A percentile compares a stretch with the other conserved stretches of the same genome.
Evolutionary conservation across 2,797 vertebrate genomes (phyloP).

Genomic region (Octomys mimax): DNA sequence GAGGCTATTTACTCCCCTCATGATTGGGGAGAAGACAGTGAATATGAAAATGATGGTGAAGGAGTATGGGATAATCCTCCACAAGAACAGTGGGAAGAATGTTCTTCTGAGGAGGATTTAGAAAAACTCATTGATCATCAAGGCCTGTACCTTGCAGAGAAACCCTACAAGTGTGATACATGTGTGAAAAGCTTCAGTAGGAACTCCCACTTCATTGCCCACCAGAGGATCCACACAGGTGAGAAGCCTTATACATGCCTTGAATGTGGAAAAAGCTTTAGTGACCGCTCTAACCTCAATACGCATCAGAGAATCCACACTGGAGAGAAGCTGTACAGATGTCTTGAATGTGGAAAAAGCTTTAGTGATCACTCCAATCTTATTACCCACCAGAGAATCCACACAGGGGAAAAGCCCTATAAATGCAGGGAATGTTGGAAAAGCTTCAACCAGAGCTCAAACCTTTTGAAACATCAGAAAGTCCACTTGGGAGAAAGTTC

Average conservation of each 20-base stretch:
- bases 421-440: conserved; percentile 79
- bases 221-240: conserved; percentile 74
- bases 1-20: not conserved
- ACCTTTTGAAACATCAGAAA: conserved; percentile 78
- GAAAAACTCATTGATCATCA: conserved; percentile 83
- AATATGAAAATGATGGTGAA: conserved; percentile 54
- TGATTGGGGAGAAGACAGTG: conserved; percentile 61
- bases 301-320: conserved; percentile 80
- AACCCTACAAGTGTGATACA: conserved; percentile 66
- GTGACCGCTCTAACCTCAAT: conserved; percentile 75
- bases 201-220: conserved; percentile 71
- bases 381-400: conserved; percentile 79
- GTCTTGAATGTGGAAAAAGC: conserved; percentile 78
- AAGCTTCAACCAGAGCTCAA: conserved; percentile 82
- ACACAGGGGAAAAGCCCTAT: conserved; percentile 77
- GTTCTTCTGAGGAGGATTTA: conserved; percentile 75
- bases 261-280: conserved; percentile 80
- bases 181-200: conserved; percentile 72
- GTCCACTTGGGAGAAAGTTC: conserved; percentile 72
- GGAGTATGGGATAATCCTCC: not conserved
- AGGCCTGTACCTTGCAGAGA: conserved; percentile 81
- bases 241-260: conserved; percentile 81
- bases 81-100: conserved; percentile 66
- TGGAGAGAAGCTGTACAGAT: conserved; percentile 81
- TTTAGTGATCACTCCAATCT: conserved; percentile 80